Conservation (phyloP, 2,113 vertebrate genomes). For the Hylia prasina region DNA sequence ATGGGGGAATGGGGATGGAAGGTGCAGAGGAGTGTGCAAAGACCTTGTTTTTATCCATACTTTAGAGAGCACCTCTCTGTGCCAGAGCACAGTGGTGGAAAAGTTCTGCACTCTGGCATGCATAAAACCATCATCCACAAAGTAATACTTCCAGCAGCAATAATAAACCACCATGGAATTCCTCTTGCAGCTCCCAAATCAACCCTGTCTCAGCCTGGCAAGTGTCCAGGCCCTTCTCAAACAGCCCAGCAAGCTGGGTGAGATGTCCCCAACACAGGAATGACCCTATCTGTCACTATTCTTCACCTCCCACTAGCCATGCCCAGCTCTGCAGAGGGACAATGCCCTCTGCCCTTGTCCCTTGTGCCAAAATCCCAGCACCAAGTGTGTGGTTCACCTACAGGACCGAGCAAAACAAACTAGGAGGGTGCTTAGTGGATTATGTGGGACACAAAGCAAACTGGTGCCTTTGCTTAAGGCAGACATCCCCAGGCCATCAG, state of each 20-base stretch:
- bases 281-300: not conserved
- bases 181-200: not conserved
- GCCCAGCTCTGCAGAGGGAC: not conserved
- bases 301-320: not conserved
- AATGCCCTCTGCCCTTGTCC: not conserved
- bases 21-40: not conserved
- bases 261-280: not conserved
- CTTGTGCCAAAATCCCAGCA: not conserved
- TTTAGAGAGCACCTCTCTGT: not conserved
- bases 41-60: not conserved
- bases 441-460: not conserved
- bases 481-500: not conserved
- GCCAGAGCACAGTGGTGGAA: not conserved
- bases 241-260: not conserved
- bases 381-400: not conserved
- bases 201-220: not conserved
- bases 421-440: not conserved
- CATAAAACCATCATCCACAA: not conserved
- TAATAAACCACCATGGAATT: not conserved
- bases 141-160: not conserved
- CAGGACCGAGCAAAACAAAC: not conserved
- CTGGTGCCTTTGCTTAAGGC: not conserved
- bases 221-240: not conserved
- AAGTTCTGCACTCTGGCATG: not conserved
- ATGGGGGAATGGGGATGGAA: not conserved